Base-by-base conservation (phyloP, 2,797 vertebrate genomes). In the Neoniphon sammara region DNA sequence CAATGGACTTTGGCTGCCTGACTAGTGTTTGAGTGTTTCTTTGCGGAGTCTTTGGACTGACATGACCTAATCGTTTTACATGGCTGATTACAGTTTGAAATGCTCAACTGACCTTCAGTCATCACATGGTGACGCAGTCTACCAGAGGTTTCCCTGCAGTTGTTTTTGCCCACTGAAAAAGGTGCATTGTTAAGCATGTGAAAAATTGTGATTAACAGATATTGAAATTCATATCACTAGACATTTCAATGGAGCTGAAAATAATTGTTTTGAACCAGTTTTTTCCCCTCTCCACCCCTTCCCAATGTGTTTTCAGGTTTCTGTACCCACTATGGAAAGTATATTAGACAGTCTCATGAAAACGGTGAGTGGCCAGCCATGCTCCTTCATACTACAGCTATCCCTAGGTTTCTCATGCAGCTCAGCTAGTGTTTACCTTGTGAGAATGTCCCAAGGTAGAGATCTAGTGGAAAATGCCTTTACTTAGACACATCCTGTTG, bases 271-370 rank as follows among this genome's bases (percentile, higher is more conserved):
- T 36, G 12, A 44, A 44, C 15, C 3, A 20, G 5, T 15, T 56
- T 8, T 74, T 61, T 5, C 66, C 0, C 66, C 0, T 79, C n/a
- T 68, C 50, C 39, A 42, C 12, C 42, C 42, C 12, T 14, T 12
- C 39, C 39, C 39, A 2, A 2, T 49, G 18, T 20, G 1, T 31
- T 69, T 47, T 17, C 66, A 89, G 89, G 70, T 52, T 58, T 67
- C 64, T 70, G 42, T 50, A 30, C 46, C 54, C 0, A 77, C 23
- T 14, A 93, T 93, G 92, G 89, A 90, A 6, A 46, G 34, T n/a
- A n/a, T 88, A 66, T 71, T 89, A 7, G 81, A 88, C 14, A 80
- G 69, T 64, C 46, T 88, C 5, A 67, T 88, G 18, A 87, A 89
- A 80, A 78, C 53, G 58, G 93, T 93, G 83, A 91, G 92, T 87